Percentiles rank a stretch among this genome's conserved stretches.
Conservation (phyloP, 2,113 vertebrate genomes). For the Oostethus manadensis region DNA sequence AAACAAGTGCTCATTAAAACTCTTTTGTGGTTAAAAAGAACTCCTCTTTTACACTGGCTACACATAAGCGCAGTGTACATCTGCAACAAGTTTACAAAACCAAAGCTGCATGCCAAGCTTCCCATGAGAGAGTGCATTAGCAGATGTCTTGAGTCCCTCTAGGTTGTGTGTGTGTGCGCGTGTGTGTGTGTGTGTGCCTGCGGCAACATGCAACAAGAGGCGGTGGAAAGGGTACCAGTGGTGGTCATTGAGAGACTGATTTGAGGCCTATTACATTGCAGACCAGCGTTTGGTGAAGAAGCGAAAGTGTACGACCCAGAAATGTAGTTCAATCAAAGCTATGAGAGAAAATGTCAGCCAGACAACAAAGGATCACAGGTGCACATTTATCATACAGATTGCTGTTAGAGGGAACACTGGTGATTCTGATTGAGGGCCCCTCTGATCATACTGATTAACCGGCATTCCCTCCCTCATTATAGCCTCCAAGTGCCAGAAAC, state of each 20-base stretch:
- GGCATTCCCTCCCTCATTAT: slow-evolving; percentile 21
- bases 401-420: background rate
- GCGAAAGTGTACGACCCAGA: slow-evolving; percentile 16
- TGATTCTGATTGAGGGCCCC: slow-evolving; percentile 17
- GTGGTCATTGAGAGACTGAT: slow-evolving; percentile 26
- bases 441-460: slow-evolving; percentile 30
- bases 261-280: background rate
- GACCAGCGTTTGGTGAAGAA: slow-evolving; percentile 8
- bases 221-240: slow-evolving; percentile 21
- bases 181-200: background rate
- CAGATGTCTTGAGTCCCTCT: slow-evolving; percentile 27
- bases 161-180: slow-evolving; percentile 3
- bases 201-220: background rate
- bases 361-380: slow-evolving; percentile 3
- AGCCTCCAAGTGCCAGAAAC: slow-evolving; percentile 9
- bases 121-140: slow-evolving; percentile 46
- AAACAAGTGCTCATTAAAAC: background rate
- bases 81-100: slow-evolving; percentile 18
- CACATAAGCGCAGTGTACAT: slow-evolving; percentile 17
- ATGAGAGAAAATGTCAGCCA: slow-evolving; percentile 4
- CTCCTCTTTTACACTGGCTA: background rate
- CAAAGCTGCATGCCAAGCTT: slow-evolving; percentile 39
- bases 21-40: no score
- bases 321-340: slow-evolving; percentile 8
- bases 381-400: slow-evolving; percentile 2